Conservation (phyloP, 2,888 invertebrate genomes). For the Drosophila pseudotakahashii region DNA sequence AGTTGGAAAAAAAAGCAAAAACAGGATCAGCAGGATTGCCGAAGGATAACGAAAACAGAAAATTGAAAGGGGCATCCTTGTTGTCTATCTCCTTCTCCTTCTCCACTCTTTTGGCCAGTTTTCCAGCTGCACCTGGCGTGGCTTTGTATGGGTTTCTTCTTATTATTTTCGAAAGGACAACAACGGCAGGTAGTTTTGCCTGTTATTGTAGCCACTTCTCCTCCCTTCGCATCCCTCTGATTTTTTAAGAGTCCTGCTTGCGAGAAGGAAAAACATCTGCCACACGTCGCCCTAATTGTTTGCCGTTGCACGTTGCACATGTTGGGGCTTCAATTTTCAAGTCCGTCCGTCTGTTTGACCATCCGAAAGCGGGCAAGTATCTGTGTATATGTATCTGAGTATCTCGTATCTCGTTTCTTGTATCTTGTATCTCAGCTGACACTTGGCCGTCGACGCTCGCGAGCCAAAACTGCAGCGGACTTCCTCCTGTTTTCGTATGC, state of each 20-base stretch:
- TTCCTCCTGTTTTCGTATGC: slow-evolving; percentile 70
- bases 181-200: slow-evolving; percentile 62
- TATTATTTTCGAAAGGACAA: slow-evolving; percentile 45
- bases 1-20: slow-evolving; percentile 1
- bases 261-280: slow-evolving; percentile 70
- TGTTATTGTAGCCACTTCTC: slow-evolving; percentile 63
- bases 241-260: slow-evolving; percentile 62
- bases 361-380: slow-evolving; percentile 5
- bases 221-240: slow-evolving; percentile 37
- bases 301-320: slow-evolving; percentile 65
- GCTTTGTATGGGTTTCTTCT: slow-evolving; percentile 39
- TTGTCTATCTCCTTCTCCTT: slow-evolving; percentile 14
- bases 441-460: slow-evolving; percentile 51
- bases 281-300: slow-evolving; percentile 74
- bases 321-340: slow-evolving; percentile 51
- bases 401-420: slow-evolving; percentile 27
- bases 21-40: slow-evolving; percentile 54
- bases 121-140: slow-evolving; percentile 65
- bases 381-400: slow-evolving; percentile 8
- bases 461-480: slow-evolving; percentile 61
- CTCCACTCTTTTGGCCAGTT: slow-evolving; percentile 37
- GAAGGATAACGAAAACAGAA: slow-evolving; percentile 54
- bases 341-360: slow-evolving; percentile 23
- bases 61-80: slow-evolving; percentile 48
- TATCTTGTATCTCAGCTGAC: slow-evolving; percentile 49